phyloP scores from a whole-genome alignment of 1,140 invertebrate genomes.

The Scaptodrosophila lebanonensis region DNA sequence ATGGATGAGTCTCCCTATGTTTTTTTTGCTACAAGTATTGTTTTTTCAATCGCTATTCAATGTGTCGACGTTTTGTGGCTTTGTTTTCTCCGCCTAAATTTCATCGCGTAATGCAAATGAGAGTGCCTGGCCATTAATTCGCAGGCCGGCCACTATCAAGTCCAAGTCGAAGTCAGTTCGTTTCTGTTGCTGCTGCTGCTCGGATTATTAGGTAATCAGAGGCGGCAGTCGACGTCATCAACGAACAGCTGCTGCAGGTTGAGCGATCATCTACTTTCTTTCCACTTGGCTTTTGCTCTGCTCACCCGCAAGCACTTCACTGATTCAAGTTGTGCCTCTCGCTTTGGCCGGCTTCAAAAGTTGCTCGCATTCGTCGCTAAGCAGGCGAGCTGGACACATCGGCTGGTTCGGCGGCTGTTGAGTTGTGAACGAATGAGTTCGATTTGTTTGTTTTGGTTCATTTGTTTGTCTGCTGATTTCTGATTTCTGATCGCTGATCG shows the following conservation, averaged over 20 bases:
- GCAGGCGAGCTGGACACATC: conserved; percentile 45
- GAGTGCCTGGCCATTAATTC: conserved; percentile 55
- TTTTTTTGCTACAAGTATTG: not conserved
- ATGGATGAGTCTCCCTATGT: conserved; percentile 5
- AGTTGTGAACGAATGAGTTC: no score
- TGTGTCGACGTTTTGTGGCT: conserved; percentile 38
- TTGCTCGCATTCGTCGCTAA: conserved; percentile 49
- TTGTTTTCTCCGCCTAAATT: conserved; percentile 59
- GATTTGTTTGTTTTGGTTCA: no score
- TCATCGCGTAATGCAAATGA: conserved; percentile 35
- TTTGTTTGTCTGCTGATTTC: conserved; percentile 25
- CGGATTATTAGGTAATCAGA: conserved; percentile 54
- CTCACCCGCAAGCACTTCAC: conserved; percentile 13
- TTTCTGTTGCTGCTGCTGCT: conserved; percentile 2
- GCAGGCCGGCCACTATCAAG: conserved; percentile 15
- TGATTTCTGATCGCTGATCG: conserved; percentile 2
- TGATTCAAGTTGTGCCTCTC: conserved; percentile 27
- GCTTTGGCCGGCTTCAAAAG: conserved; percentile 40
- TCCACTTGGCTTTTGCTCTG: conserved; percentile 28
- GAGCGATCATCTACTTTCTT: conserved; percentile 57
- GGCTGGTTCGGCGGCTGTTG: no score
- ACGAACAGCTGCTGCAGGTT: conserved; percentile 27
- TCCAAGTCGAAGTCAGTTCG: conserved; percentile 3
- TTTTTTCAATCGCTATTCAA: conserved; percentile 10
- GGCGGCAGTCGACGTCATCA: no score